Conservation (phyloP, 2,113 vertebrate genomes). For the Mola mola region DNA sequence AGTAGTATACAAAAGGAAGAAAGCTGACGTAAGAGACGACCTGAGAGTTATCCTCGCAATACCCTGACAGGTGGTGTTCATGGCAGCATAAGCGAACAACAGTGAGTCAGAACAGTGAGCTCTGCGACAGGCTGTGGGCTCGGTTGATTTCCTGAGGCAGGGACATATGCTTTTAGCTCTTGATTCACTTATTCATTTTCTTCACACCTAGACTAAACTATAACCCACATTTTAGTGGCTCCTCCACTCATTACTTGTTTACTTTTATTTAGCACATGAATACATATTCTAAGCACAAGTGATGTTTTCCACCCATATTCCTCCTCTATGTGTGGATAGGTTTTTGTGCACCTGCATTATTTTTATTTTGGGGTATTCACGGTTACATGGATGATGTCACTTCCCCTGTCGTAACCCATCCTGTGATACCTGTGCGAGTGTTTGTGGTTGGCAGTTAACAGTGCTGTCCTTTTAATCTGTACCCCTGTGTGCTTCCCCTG, state of each 20-base stretch:
- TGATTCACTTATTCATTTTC: not conserved
- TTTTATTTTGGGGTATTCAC: conserved; percentile 29
- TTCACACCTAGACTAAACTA: conserved; percentile 8
- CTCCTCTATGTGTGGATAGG: too few relatives aligned
- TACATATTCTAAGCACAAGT: not conserved
- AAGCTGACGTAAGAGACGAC: conserved; percentile 10
- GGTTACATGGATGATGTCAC: conserved; percentile 48
- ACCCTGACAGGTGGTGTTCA: conserved; percentile 39
- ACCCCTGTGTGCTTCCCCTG: conserved; percentile 52
- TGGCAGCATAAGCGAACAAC: conserved; percentile 20
- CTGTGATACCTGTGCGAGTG: conserved; percentile 32
- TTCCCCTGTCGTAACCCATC: conserved; percentile 37
- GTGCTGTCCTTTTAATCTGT: conserved; percentile 64
- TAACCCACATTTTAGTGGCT: not conserved
- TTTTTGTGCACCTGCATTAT: not conserved
- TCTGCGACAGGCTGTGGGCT: conserved; percentile 1
- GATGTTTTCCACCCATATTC: not conserved
- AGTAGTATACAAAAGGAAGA: conserved; percentile 20
- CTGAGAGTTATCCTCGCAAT: conserved; percentile 15
- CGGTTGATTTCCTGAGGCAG: conserved; percentile 36
- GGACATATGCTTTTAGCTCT: conserved; percentile 39
- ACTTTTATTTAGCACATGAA: not conserved
- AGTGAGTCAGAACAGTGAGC: conserved; percentile 30
- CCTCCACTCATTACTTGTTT: not conserved
- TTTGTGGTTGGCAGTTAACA: conserved; percentile 30